Evolutionary conservation across 2,888 invertebrate species (phyloP).

Genomic region (Drosophila ezoana): DNA sequence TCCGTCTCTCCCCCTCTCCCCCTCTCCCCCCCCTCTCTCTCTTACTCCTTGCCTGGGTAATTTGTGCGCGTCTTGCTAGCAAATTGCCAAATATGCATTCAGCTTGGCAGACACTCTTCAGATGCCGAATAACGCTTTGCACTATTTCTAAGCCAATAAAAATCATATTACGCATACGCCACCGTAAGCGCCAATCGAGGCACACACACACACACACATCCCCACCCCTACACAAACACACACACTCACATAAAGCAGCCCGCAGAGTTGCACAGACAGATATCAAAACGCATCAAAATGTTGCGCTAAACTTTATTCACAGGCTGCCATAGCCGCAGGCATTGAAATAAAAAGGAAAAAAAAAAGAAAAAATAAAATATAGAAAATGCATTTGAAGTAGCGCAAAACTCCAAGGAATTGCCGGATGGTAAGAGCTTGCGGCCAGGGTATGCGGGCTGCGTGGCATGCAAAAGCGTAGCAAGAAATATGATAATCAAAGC

Average conservation of each 20-base stretch:
- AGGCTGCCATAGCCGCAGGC: constrained; percentile 64
- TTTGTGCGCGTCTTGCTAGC: constrained; percentile 25
- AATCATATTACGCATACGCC: constrained; percentile 74
- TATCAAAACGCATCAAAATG: constrained; percentile 74
- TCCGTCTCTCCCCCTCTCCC: too few species aligned
- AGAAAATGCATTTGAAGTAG: constrained; percentile 69
- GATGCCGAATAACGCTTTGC: constrained; percentile 44
- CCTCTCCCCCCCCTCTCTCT: not conserved
- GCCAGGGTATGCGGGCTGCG: constrained; percentile 10
- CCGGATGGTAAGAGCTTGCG: constrained; percentile 27
- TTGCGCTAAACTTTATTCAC: constrained; percentile 74
- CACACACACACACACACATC: constrained; percentile 8
- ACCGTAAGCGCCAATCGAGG: constrained; percentile 2
- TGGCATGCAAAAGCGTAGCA: constrained; percentile 57
- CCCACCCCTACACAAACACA: constrained; percentile 4
- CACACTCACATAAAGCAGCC: not conserved
- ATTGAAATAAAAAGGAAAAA: constrained; percentile 59
- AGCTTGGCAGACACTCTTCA: not conserved
- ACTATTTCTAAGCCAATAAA: constrained; percentile 72
- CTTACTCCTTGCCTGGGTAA: constrained; percentile 7
- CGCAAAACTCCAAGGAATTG: constrained; percentile 54
- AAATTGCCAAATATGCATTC: constrained; percentile 31
- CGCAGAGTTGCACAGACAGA: constrained; percentile 32
- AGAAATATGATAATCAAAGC: constrained; percentile 76
- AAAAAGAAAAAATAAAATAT: constrained; percentile 37